Evolutionary conservation across 2,113 vertebrate genomes (phyloP).

Genomic region (Brienomyrus brachyistius): DNA sequence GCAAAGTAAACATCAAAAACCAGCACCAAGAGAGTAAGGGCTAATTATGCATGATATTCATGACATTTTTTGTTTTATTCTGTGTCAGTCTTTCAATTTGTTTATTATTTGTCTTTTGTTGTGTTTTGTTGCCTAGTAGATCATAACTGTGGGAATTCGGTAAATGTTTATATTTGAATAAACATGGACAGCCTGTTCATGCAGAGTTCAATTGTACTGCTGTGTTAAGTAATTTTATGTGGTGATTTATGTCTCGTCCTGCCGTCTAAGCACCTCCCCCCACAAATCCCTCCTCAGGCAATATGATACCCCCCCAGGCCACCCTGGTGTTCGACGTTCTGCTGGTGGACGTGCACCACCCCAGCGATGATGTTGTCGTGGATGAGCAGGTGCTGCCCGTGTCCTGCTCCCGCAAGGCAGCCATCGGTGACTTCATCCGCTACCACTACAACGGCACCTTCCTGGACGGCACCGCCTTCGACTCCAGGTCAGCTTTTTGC

Average conservation of each 20-base stretch:
- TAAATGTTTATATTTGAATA: neutral
- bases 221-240: neutral
- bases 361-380: conserved; percentile 73
- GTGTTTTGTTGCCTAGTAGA: neutral
- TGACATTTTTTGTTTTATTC: neutral
- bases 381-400: conserved; percentile 65
- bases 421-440: conserved; percentile 79
- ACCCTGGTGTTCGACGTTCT: conserved; percentile 83
- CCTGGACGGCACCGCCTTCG: conserved; percentile 81
- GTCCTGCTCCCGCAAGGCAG: conserved; percentile 67
- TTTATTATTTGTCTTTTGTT: neutral
- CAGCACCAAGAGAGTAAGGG: neutral
- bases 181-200: neutral
- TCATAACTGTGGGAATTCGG: neutral
- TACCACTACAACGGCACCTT: conserved; percentile 94
- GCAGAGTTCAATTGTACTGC: neutral
- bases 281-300: conserved; percentile 54
- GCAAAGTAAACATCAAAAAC: neutral
- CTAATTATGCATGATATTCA: neutral
- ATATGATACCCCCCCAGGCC: conserved; percentile 75
- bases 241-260: neutral
- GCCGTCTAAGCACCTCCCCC: neutral
- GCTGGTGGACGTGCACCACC: conserved; percentile 85
- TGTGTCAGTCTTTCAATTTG: neutral
- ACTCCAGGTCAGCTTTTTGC: conserved; percentile 71